These are phyloP conservation scores for Pemphredon lugubris DNA, from an alignment of 2,888 invertebrate species.

Conservation along the genomic window DNA sequence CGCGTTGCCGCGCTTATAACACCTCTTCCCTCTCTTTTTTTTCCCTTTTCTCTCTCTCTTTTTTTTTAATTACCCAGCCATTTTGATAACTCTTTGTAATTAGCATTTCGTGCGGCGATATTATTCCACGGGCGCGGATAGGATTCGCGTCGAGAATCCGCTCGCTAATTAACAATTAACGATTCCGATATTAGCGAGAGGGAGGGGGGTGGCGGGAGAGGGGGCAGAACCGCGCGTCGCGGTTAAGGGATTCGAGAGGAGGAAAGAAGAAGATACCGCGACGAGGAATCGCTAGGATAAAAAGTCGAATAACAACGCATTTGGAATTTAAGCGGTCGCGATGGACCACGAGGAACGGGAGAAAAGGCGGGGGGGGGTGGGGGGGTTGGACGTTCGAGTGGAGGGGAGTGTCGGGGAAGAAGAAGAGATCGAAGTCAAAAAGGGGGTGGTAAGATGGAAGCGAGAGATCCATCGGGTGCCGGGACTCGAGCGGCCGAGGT, in stretches of 20 bases:
- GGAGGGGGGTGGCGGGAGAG: too few species aligned
- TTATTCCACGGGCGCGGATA: too few species aligned
- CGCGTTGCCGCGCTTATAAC: neutral
- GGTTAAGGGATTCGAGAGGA: too few species aligned
- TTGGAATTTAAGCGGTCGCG: slow-evolving; percentile 67
- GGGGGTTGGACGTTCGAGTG: slow-evolving; percentile 38
- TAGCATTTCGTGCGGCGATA: too few species aligned
- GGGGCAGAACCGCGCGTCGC: too few species aligned
- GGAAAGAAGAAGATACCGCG: too few species aligned
- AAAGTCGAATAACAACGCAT: slow-evolving; percentile 76
- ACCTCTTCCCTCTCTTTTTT: slow-evolving; percentile 1
- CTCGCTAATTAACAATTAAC: too few species aligned
- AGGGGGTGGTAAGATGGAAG: slow-evolving; percentile 65
- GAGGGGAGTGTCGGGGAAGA: slow-evolving; percentile 30
- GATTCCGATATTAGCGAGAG: too few species aligned
- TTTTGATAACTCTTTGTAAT: too few species aligned
- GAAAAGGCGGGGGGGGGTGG: neutral
- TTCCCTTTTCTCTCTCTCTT: neutral
- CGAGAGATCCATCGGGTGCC: slow-evolving; percentile 64
- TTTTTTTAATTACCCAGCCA: neutral
- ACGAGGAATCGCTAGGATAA: slow-evolving; percentile 56
- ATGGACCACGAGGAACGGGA: slow-evolving; percentile 28
- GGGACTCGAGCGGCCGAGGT: slow-evolving; percentile 39
- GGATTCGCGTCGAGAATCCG: too few species aligned
- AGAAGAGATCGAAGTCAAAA: slow-evolving; percentile 51